A percentile compares a stretch with the other conserved stretches of the same genome.
Evolutionary conservation across 1,140 invertebrate genomes (phyloP).

Genomic region (Rhagoletis pomonella): DNA sequence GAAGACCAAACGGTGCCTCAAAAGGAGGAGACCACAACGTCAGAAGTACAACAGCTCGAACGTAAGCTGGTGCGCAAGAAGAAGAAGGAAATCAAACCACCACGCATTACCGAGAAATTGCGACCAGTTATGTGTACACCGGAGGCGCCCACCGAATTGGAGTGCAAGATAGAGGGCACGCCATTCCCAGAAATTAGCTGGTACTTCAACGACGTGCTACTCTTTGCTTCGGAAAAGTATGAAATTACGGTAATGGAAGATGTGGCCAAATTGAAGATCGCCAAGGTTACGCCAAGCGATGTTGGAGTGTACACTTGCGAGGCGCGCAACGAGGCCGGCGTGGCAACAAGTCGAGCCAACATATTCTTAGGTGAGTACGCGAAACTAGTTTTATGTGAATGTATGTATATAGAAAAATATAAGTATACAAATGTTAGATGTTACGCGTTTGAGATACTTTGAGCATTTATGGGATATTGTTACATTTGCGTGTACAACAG

Average conservation of each 20-base stretch:
- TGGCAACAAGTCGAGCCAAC: constrained; percentile 86
- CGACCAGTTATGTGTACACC: constrained; percentile 80
- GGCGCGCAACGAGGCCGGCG: constrained; percentile 83
- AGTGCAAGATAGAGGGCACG: constrained; percentile 82
- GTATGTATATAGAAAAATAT: background rate
- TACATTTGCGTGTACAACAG: background rate
- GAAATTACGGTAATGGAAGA: constrained; percentile 80
- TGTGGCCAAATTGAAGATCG: constrained; percentile 82
- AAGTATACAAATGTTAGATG: background rate
- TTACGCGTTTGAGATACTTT: background rate
- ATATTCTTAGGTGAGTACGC: constrained; percentile 77
- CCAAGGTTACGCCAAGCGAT: constrained; percentile 83
- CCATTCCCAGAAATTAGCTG: constrained; percentile 87
- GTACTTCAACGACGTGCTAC: constrained; percentile 90
- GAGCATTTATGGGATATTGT: constrained; percentile 6
- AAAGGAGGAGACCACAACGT: constrained; percentile 73
- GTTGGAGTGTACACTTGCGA: constrained; percentile 90
- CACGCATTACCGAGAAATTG: constrained; percentile 82
- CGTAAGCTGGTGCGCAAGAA: constrained; percentile 75
- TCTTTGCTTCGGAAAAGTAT: constrained; percentile 82
- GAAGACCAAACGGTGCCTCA: constrained; percentile 73
- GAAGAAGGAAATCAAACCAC: constrained; percentile 79
- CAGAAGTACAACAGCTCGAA: constrained; percentile 70
- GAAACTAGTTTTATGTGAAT: background rate
- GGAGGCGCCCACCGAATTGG: constrained; percentile 79